Base-by-base conservation (phyloP, 2,113 vertebrate genomes). In the Micromys minutus region DNA sequence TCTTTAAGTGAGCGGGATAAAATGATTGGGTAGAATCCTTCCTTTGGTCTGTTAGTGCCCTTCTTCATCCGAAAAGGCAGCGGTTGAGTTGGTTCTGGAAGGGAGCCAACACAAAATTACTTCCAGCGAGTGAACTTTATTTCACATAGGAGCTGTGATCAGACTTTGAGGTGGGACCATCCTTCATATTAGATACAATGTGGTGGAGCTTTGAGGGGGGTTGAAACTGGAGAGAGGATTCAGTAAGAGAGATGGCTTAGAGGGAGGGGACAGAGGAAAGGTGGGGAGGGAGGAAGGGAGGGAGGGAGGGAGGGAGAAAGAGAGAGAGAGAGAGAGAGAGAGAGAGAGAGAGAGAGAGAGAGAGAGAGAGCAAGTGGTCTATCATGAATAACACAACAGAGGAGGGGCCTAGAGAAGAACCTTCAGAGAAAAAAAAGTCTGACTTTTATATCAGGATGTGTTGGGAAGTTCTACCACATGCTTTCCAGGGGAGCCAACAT, bases 291-390 rank as follows among this genome's bases (percentile, higher is more conserved):
- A 34, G 5, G 29, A 26, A 10, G 22, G 16, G 1, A 5, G 13
- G 17, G 5, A 42, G 3, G 7, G 19, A 42, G 3, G 1, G 19
- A 39, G 19, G 5, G 24, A 47, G n/a, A 24, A n/a, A 11, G 11
- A 42, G 45, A 8, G 5, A 11, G 16, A 17, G 19, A 59, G 3
- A 17, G 16, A 17, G 16, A 21, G 16, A 17, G 5, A 17, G 19
- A 59, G 57, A 17, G 5, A 31, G 31, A 3, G 4, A 2, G 16
- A 15, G 13, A 74, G 1, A 7, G 21, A 42, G 7, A 1, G 10
- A 4, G 45, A 77, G 39, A 13, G 72, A 75, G 47, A 1, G 3
- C 15, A 77, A 50, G 74, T 76, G 45, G 52, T 8, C 34, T n/a
- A 55, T 34, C 19, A 24, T 55, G 19, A 10, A 55, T 19, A 80